A percentile compares a stretch with the other conserved stretches of the same genome.
phyloP scores from a whole-genome alignment of 2,888 invertebrate genomes.

The Charanyca ferruginea region DNA sequence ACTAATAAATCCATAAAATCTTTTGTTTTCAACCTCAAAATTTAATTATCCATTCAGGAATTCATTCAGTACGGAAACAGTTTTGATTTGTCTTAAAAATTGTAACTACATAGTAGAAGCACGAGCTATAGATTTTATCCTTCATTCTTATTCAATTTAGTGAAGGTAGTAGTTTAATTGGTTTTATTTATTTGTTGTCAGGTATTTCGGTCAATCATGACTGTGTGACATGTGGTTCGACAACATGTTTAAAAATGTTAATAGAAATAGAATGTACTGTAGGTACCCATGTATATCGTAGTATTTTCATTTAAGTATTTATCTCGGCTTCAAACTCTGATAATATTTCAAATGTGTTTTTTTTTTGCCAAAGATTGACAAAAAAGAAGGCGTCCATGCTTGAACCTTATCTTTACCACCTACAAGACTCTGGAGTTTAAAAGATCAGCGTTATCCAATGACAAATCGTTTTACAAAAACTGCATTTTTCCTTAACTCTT shows the following conservation, averaged over 20 bases:
- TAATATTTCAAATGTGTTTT: no score
- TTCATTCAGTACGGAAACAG: conserved; percentile 38
- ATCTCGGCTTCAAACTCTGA: no score
- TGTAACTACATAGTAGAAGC: conserved; percentile 7
- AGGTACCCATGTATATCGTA: no score
- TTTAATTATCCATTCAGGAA: conserved; percentile 9
- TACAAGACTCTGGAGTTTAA: background rate
- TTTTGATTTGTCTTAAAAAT: conserved; percentile 13
- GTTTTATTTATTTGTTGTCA: conserved; percentile 9
- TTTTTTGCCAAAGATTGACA: no score
- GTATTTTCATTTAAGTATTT: background rate
- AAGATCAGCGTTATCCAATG: background rate
- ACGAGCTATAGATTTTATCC: conserved; percentile 32
- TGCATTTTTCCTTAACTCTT: background rate
- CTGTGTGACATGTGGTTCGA: conserved; percentile 2
- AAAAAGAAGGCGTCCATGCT: no score
- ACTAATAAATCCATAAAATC: conserved; percentile 21
- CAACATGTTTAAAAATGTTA: background rate
- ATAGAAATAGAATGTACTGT: background rate
- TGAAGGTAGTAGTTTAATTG: conserved; percentile 24
- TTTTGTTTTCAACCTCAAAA: conserved; percentile 14
- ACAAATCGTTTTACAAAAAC: conserved; percentile 2
- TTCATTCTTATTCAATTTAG: conserved; percentile 30
- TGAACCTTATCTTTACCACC: background rate
- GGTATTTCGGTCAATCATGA: conserved; percentile 14